Conservation (phyloP, 2,888 invertebrate species). For the Bugula neritina region DNA sequence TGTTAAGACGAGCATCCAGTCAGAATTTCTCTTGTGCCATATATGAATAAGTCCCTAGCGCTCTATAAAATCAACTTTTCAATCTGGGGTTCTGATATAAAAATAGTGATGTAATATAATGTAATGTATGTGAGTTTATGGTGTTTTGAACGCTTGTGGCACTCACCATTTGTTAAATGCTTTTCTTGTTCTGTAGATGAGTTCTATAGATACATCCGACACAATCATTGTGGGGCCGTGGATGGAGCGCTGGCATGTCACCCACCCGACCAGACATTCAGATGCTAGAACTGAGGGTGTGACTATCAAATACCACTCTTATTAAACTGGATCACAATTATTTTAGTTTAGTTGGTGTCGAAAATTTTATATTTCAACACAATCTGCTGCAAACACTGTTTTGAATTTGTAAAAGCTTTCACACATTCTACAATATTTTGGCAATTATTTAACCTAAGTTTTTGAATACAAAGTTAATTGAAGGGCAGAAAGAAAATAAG, state of each 20-base stretch:
- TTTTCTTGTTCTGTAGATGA: not conserved
- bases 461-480: no score
- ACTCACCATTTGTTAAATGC: not conserved
- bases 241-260: conserved; percentile 47
- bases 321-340: no score
- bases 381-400: no score
- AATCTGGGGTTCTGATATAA: not conserved
- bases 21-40: no score
- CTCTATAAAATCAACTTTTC: not conserved
- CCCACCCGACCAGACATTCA: conserved; percentile 40
- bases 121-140: not conserved
- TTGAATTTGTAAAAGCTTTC: no score
- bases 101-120: not conserved
- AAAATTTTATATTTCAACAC: not conserved
- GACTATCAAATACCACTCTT: not conserved
- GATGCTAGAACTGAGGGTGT: not conserved
- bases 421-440: no score
- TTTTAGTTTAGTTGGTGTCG: no score
- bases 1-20: no score
- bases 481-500: no score
- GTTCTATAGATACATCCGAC: conserved; percentile 34
- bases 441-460: no score
- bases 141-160: not conserved
- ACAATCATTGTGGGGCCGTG: conserved; percentile 44
- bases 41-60: no score